Base-by-base conservation (phyloP, 2,888 invertebrate genomes). In the Melinopterus prodromus region DNA sequence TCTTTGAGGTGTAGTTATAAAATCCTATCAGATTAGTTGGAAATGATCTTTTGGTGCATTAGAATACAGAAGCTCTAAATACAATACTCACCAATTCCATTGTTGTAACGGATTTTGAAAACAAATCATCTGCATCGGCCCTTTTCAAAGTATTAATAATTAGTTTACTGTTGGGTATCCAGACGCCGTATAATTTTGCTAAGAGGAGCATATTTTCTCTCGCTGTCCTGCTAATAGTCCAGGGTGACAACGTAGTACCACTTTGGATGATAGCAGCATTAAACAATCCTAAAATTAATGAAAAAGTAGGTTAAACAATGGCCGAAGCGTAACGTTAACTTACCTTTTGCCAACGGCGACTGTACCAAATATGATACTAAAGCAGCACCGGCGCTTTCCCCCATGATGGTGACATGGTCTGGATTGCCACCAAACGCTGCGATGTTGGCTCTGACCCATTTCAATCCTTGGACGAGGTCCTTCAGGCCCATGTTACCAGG, bases 131-230 rank as follows among this genome's bases (percentile, higher is more conserved):
- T 15, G 76, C 74, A 70, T 84, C 81, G 7, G 84, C 71, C 74
- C 78, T 81, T 81, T 82, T 83, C 69, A 86, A 78, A 36, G 79
- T 80, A 16, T 83, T 79, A 0, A 85, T 78, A 14, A 86, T 77
- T 16, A 75, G 77, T 6, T 69, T 81, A 7, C 83, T 80, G n/a
- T 78, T 71, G 6, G 6, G 6, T 6, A 78, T 37, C 7, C n/a
- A 12, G 36, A 80, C 76, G 12, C 76, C 76, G 69, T 78, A 69
- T 36, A 15, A 36, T 16, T 70, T 6, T 0, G 83, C 86, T n/a
- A 84, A 78, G 35, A 77, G 71, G 69, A 82, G 83, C 15, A 84
- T 83, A 5, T 83, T 79, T 35, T 77, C 69, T 75, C 77, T 83
- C 5, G 83, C 81, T 16, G 82, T 79, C 71, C 82, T 80, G 12